Base-by-base conservation (phyloP, 2,113 vertebrate genomes). In the rabbit (Oryctolagus cuniculus) region DNA sequence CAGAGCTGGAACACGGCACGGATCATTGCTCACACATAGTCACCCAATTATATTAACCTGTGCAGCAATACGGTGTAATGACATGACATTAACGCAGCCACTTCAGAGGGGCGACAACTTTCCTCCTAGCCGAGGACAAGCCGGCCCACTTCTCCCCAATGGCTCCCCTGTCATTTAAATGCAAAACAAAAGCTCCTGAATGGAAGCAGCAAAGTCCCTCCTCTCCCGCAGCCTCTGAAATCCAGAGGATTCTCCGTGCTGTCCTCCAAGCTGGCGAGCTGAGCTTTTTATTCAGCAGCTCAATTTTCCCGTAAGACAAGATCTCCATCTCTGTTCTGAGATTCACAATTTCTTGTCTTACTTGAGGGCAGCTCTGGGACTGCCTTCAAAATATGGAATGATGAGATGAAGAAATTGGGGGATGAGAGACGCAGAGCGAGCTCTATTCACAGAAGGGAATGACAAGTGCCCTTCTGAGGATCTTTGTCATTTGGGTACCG, bases 21-120 rank as follows among this genome's bases (percentile, higher is more conserved):
- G 98, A 99, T 98, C 98, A 98, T 98, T 98, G 98, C 98, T 98
- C 98, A 98, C 98, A 98, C 98, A 98, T 98, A 98, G 98, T 98
- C 98, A 98, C 98, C 98, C 98, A 98, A 98, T 98, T 99, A 98
- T 98, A 98, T 98, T 98, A 98, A 98, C 98, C 98, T 98, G 98
- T 97, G 97, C 98, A 98, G 98, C 98, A 98, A 98, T 98, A 98
- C 73, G 0, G 97, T 98, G 98, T 98, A 98, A 98, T 98, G 98
- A 98, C 98, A 97, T 97, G 98, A 98, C 98, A 98, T 98, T 98
- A 98, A 98, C 87, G 95, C 2, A 21, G 97, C 84, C 96, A 97
- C 97, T 98, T 98, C 98, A 91, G 97, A 98, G 94, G 85, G 87
- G 90, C 36, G 72, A 64, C 89, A 67, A 58, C 95, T 98, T 98